A percentile compares a stretch with the other conserved stretches of the same genome.
phyloP scores from a whole-genome alignment of 2,797 vertebrate genomes.

The Anableps anableps region DNA sequence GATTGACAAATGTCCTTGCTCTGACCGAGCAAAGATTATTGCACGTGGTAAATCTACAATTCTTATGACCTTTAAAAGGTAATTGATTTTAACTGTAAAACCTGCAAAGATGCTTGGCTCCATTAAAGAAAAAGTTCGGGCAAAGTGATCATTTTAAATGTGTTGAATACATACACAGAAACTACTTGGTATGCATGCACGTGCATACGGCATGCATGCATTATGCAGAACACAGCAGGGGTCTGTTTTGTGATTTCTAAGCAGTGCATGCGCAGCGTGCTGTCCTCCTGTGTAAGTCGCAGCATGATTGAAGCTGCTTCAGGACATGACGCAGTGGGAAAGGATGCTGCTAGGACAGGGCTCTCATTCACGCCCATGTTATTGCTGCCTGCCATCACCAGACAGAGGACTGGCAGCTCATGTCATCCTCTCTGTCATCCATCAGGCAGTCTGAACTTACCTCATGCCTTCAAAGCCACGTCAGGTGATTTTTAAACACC shows the following conservation, averaged over 20 bases:
- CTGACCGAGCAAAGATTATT: conserved; percentile 20
- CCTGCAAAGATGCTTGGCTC: not conserved
- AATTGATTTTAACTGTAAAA: not conserved
- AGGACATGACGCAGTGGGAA: not conserved
- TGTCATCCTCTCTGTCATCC: conserved; percentile 59
- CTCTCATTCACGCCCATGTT: conserved; percentile 26
- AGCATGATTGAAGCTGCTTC: conserved; percentile 17
- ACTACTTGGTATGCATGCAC: conserved; percentile 20
- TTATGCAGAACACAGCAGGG: conserved; percentile 18
- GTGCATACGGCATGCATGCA: conserved; percentile 16
- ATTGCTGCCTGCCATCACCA: conserved; percentile 11
- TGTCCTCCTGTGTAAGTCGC: conserved; percentile 1
- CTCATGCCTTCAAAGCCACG: conserved; percentile 21
- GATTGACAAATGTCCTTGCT: conserved; percentile 31
- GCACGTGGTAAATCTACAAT: not conserved
- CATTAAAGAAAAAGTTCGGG: not conserved
- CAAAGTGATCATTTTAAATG: not conserved
- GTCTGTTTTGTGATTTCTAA: conserved; percentile 17
- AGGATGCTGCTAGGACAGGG: conserved; percentile 29
- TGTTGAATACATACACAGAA: not conserved
- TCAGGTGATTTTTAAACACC: conserved; percentile 38
- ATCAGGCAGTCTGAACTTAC: conserved; percentile 39
- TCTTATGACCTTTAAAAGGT: not conserved
- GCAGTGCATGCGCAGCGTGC: conserved; percentile 5
- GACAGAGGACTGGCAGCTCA: conserved; percentile 55